These are phyloP conservation scores for Perca flavescens DNA, from an alignment of 2,113 vertebrate genomes.

Conservation along the genomic window DNA sequence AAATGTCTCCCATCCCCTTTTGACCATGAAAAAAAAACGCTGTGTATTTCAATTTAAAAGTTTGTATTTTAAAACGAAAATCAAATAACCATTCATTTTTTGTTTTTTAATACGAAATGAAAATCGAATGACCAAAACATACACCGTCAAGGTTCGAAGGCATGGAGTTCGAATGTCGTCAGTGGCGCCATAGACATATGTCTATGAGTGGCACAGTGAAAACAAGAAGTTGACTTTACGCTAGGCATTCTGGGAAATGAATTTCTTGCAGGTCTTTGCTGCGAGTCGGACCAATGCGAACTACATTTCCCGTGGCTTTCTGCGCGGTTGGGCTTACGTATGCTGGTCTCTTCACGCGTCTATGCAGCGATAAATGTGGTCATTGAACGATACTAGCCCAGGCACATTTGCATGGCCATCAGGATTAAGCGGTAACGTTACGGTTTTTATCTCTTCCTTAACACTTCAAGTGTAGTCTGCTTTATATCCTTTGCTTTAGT, in stretches of 20 bases:
- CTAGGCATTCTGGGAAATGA: slow-evolving; percentile 31
- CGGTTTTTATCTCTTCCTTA: not conserved
- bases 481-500: not conserved
- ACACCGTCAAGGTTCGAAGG: not conserved
- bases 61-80: too few species aligned
- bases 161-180: too few species aligned
- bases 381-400: slow-evolving; percentile 34
- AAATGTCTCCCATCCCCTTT: too few species aligned
- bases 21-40: too few species aligned
- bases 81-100: too few species aligned
- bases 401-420: slow-evolving; percentile 43
- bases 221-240: not conserved
- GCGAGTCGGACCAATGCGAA: fast-evolving
- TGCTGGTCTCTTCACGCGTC: slow-evolving; percentile 48
- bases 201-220: too few species aligned
- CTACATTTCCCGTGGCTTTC: slow-evolving; percentile 67
- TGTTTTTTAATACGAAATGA: too few species aligned
- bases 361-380: slow-evolving; percentile 53
- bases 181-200: too few species aligned
- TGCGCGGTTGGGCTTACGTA: slow-evolving; percentile 30
- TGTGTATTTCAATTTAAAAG: too few species aligned
- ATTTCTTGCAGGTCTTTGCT: not conserved
- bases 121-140: too few species aligned
- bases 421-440: not conserved
- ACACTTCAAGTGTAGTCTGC: slow-evolving; percentile 7